Evolutionary conservation across 2,888 invertebrate species (phyloP).

Genomic region (Synergus japonicus): DNA sequence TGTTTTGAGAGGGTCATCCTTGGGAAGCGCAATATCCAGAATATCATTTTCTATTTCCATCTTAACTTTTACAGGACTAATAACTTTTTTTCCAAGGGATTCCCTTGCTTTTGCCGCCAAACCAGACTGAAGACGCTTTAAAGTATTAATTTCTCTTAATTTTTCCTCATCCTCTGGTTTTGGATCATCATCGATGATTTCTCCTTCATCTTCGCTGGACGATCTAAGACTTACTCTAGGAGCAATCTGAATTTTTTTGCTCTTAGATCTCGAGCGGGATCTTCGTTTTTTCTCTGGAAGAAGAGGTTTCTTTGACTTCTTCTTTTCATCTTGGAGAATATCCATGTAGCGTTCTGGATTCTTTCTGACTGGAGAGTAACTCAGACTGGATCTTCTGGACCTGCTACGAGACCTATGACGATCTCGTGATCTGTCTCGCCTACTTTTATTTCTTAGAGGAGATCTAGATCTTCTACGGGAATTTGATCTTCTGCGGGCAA

Average conservation of each 20-base stretch:
- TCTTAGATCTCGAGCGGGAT: slow-evolving; percentile 67
- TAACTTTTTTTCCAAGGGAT: slow-evolving; percentile 80
- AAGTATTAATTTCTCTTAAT: slow-evolving; percentile 83
- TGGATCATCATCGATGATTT: slow-evolving; percentile 79
- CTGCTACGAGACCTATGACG: slow-evolving; percentile 62
- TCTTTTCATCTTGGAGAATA: slow-evolving; percentile 81
- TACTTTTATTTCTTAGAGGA: slow-evolving; percentile 56
- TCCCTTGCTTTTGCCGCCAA: slow-evolving; percentile 87
- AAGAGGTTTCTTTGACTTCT: slow-evolving; percentile 79
- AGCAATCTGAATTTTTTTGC: slow-evolving; percentile 61
- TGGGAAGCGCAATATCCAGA: slow-evolving; percentile 71
- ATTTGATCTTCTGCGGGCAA: slow-evolving; percentile 55
- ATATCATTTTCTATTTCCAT: slow-evolving; percentile 66
- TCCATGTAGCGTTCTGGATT: slow-evolving; percentile 85
- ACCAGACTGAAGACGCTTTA: slow-evolving; percentile 83
- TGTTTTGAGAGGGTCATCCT: slow-evolving; percentile 68
- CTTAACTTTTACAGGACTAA: slow-evolving; percentile 68
- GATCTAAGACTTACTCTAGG: slow-evolving; percentile 74
- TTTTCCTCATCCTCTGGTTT: slow-evolving; percentile 81
- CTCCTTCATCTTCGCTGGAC: slow-evolving; percentile 77
- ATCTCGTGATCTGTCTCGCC: slow-evolving; percentile 61
- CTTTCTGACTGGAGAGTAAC: slow-evolving; percentile 84
- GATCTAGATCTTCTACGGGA: slow-evolving; percentile 58
- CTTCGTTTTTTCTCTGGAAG: slow-evolving; percentile 68
- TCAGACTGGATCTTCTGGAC: slow-evolving; percentile 79